phyloP scores from a whole-genome alignment of 2,113 vertebrate genomes.

The Pseudorhombus dupliciocellatus region DNA sequence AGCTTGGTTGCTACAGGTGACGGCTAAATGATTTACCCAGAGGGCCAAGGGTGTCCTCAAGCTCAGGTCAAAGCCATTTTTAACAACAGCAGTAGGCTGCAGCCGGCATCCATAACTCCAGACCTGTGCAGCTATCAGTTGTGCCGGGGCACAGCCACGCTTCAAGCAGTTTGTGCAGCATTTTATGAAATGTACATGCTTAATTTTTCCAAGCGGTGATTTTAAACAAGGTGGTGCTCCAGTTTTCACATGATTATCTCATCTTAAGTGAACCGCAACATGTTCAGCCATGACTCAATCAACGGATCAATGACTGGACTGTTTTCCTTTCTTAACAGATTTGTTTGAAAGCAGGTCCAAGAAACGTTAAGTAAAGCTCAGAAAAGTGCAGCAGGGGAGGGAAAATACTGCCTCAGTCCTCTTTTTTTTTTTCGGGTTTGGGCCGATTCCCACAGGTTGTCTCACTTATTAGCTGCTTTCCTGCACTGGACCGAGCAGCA shows the following conservation, averaged over 20 bases:
- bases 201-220: background rate
- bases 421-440: slow-evolving; percentile 37
- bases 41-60: slow-evolving; percentile 69
- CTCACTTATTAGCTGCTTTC: slow-evolving; percentile 65
- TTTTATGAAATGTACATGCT: slow-evolving; percentile 6
- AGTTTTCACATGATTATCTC: slow-evolving; percentile 10
- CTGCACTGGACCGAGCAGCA: slow-evolving; percentile 48
- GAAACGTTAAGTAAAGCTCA: slow-evolving; percentile 9
- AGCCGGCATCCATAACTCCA: slow-evolving; percentile 52
- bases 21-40: slow-evolving; percentile 79
- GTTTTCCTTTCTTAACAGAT: slow-evolving; percentile 14
- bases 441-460: slow-evolving; percentile 65
- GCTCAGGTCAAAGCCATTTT: slow-evolving; percentile 62
- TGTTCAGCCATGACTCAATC: slow-evolving; percentile 19
- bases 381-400: slow-evolving; percentile 7
- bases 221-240: background rate
- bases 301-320: slow-evolving; percentile 21
- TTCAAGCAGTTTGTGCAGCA: slow-evolving; percentile 12
- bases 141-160: slow-evolving; percentile 6
- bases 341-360: slow-evolving; percentile 13
- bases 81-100: slow-evolving; percentile 24
- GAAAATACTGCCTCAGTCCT: slow-evolving; percentile 37
- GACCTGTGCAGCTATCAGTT: slow-evolving; percentile 32
- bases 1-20: slow-evolving; percentile 67
- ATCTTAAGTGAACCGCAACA: background rate